These are phyloP conservation scores for Haemorhous mexicanus DNA, from an alignment of 2,113 vertebrate species.

Conservation along the genomic window DNA sequence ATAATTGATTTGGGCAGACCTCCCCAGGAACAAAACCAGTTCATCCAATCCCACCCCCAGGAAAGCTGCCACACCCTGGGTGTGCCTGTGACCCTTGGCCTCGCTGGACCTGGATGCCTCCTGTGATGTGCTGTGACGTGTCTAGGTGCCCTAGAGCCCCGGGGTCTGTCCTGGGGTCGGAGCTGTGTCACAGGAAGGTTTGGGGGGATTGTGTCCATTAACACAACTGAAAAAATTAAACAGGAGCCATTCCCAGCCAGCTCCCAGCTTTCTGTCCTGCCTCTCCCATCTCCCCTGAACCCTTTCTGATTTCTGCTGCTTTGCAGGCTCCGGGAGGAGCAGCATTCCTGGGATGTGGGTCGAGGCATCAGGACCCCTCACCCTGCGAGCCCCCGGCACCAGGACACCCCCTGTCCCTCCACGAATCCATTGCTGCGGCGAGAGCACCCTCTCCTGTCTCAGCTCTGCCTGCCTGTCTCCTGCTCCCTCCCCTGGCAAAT, in stretches of 20 bases:
- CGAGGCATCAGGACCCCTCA: neutral
- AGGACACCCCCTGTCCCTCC: neutral
- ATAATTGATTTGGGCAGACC: neutral
- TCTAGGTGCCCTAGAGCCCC: fast-evolving
- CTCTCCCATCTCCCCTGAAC: neutral
- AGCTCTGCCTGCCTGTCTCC: neutral
- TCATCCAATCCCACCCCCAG: neutral
- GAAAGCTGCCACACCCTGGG: neutral
- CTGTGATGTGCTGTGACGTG: fast-evolving
- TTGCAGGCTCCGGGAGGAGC: neutral
- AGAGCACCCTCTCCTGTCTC: constrained; percentile 63
- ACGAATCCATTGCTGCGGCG: neutral
- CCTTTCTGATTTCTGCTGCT: neutral
- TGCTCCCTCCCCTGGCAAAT: neutral
- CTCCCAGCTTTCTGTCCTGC: neutral
- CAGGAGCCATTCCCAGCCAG: fast-evolving
- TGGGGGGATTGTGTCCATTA: no score
- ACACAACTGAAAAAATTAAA: neutral
- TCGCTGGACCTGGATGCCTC: fast-evolving
- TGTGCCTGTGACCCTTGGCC: neutral
- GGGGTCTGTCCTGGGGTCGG: fast-evolving
- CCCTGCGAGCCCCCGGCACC: neutral
- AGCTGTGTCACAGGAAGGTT: neutral
- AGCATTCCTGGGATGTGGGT: neutral
- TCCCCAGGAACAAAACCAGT: fast-evolving